A percentile compares a stretch with the other conserved stretches of the same genome.
These are phyloP conservation scores for Rhinoraja longicauda DNA, from an alignment of 2,797 vertebrate species.

Conservation along the genomic window DNA sequence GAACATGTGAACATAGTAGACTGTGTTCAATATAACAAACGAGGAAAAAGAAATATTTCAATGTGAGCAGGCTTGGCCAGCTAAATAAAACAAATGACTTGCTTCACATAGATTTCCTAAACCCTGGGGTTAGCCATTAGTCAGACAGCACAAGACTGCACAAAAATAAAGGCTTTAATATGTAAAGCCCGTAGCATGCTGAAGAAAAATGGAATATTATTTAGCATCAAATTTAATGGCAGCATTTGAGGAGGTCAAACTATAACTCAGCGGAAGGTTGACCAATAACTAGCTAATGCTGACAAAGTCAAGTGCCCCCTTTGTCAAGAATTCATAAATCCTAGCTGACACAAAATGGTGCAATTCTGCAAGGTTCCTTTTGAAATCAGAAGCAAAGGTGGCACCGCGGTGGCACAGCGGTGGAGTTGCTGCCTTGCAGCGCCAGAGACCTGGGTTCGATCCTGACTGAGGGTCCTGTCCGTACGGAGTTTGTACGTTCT, in stretches of 20 bases:
- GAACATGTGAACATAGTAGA: too few species aligned
- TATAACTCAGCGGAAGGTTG: background rate
- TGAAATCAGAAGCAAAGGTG: background rate
- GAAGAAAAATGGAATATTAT: slow-evolving; percentile 13
- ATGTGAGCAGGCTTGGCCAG: background rate
- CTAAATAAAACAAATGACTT: background rate
- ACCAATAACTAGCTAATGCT: background rate
- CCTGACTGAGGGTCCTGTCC: too few species aligned
- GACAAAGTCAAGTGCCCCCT: background rate
- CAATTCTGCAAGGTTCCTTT: background rate
- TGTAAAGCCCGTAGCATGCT: background rate
- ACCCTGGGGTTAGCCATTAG: background rate
- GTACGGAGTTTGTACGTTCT: too few species aligned
- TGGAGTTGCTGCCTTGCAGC: too few species aligned
- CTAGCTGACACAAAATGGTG: background rate
- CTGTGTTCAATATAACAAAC: too few species aligned
- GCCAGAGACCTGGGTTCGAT: too few species aligned
- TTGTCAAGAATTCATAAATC: background rate
- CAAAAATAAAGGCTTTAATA: background rate
- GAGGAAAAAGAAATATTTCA: too few species aligned
- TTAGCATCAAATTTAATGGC: background rate
- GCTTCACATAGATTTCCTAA: background rate
- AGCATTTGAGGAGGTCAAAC: background rate
- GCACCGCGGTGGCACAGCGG: too few species aligned
- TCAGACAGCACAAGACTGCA: background rate